A percentile compares a stretch with the other conserved stretches of the same genome.
These are phyloP conservation scores for Oncorhynchus keta DNA, from an alignment of 2,113 vertebrate species.

Conservation along the genomic window DNA sequence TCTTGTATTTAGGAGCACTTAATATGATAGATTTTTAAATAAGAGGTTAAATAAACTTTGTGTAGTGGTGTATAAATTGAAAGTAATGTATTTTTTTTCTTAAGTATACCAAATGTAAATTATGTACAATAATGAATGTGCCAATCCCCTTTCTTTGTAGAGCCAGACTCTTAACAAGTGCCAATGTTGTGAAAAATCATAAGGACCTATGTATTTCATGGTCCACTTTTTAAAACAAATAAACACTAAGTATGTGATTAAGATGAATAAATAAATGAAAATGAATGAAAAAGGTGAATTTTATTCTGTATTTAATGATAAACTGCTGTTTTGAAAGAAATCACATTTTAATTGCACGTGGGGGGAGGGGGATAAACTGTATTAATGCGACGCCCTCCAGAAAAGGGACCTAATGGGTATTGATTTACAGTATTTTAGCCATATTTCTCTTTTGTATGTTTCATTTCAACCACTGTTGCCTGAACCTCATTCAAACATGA, in stretches of 20 bases:
- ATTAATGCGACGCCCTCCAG: slow-evolving; percentile 59
- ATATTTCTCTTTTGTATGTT: slow-evolving; percentile 74
- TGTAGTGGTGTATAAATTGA: slow-evolving; percentile 75
- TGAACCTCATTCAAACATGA: slow-evolving; percentile 82
- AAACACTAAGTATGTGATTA: slow-evolving; percentile 74
- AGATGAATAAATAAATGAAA: slow-evolving; percentile 28
- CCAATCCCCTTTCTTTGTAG: slow-evolving; percentile 76
- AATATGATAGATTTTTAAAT: slow-evolving; percentile 41
- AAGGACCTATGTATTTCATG: slow-evolving; percentile 63
- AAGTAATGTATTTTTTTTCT: slow-evolving; percentile 70
- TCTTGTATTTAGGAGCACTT: slow-evolving; percentile 67
- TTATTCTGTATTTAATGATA: slow-evolving; percentile 77
- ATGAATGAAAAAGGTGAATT: slow-evolving; percentile 56
- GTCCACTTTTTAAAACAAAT: slow-evolving; percentile 72
- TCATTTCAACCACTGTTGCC: slow-evolving; percentile 85
- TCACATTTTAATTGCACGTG: slow-evolving; percentile 77
- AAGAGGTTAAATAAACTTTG: slow-evolving; percentile 56
- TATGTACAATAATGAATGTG: slow-evolving; percentile 75
- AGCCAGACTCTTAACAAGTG: slow-evolving; percentile 78
- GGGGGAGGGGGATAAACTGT: slow-evolving; percentile 41
- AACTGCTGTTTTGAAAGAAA: slow-evolving; percentile 77
- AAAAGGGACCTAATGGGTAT: slow-evolving; percentile 67
- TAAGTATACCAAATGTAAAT: slow-evolving; percentile 78
- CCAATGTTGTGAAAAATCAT: slow-evolving; percentile 73
- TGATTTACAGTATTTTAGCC: slow-evolving; percentile 80